phyloP scores from a whole-genome alignment of 2,113 vertebrate genomes.

The Hipposideros armiger region DNA sequence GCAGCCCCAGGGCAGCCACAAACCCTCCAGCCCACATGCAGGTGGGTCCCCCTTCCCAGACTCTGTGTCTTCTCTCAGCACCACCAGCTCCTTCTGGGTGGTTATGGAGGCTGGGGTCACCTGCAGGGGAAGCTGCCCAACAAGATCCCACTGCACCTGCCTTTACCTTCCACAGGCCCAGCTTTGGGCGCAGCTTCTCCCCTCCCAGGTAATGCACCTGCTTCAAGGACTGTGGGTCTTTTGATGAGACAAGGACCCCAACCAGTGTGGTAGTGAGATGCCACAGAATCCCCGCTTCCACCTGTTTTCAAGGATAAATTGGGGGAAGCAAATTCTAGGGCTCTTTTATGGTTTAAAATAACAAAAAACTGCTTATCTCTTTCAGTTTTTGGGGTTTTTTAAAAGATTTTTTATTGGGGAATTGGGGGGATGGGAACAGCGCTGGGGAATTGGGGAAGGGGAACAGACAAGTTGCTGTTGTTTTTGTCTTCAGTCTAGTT shows the following conservation, averaged over 20 bases:
- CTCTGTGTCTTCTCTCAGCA: not conserved
- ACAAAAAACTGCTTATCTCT: too few species aligned
- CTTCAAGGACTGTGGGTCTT: not conserved
- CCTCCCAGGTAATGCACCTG: not conserved
- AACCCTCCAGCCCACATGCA: not conserved
- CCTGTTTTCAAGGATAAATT: not conserved
- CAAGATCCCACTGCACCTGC: too few species aligned
- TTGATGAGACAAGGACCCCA: not conserved
- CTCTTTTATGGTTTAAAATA: not conserved
- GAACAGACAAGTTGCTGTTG: too few species aligned
- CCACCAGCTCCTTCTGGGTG: too few species aligned
- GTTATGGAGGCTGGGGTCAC: not conserved
- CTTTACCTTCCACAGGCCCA: too few species aligned
- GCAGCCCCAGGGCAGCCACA: too few species aligned
- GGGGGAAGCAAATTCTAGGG: too few species aligned
- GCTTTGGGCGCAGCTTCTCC: not conserved
- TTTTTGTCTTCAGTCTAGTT: too few species aligned
- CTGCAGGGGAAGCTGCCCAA: not conserved
- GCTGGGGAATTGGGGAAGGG: too few species aligned
- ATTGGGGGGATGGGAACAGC: too few species aligned
- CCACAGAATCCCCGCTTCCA: not conserved
- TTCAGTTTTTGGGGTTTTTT: not conserved
- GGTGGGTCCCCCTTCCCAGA: not conserved
- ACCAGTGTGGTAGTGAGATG: not conserved
- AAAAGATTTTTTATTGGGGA: too few species aligned